Evolutionary conservation across 2,797 vertebrate species (phyloP), one percentile per base, ranked within the genome.

Genomic region (Mionectes olivaceus): DNA sequence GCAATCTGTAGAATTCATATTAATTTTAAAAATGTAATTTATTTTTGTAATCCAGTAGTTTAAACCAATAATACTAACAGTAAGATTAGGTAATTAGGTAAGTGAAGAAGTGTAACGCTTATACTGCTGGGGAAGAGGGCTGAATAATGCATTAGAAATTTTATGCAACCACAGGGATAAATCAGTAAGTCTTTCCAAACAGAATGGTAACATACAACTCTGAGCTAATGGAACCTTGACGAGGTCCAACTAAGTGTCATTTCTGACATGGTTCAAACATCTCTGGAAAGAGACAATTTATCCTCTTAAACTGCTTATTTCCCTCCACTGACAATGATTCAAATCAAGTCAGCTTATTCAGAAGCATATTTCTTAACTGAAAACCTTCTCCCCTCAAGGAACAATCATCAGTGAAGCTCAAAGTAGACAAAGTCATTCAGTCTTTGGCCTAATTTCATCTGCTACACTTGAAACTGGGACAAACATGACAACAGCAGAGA

Each of bases 291-390:
- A 49, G 12, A 33, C 19, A 35, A 49, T 33, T 80, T 69, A 25
- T 87, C 18, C 64, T 76, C 32, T 80, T 80, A 71, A 41, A 77
- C 37, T 92, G 56, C 37, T 25, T 49, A n/a, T n/a, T 85, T 85
- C 33, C 37, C 12, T 74, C 27, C 32, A 43, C 61, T 64, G 46
- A 71, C 0, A 3, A 47, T 44, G 59, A 84, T 18, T 73, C 37
- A 75, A 81, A 88, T 68, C 61, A 78, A 93, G 55, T 19, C 59
- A 94, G 19, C 25, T 84, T 83, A 71, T 73, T 93, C 63, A 90
- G 92, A 90, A 71, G 70, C 33, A 87, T 39, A 82, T 90, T 78
- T 94, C 39, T 69, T 79, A 78, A 81, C 65, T 57, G 37, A 92
- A 84, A 74, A 76, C 39, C 37, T 56, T 74, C 46, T 50, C 13